Evolutionary conservation across 2,797 vertebrate genomes (phyloP).

Genomic region (Malacoraja senta): DNA sequence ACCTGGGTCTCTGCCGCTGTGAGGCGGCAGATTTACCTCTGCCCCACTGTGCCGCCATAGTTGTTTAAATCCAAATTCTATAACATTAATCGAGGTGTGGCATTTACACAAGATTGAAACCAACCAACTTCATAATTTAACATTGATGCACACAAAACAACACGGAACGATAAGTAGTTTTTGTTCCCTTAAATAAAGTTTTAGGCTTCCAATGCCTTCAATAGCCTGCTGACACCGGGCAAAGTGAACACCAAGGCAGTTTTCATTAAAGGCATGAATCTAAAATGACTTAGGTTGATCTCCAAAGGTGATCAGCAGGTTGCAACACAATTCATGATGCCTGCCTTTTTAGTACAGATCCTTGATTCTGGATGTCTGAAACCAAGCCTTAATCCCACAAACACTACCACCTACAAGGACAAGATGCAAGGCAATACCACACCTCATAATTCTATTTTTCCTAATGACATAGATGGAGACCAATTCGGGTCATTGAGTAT

Average conservation of each 20-base stretch:
- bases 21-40: too few species aligned
- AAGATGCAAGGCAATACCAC: too few species aligned
- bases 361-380: background rate
- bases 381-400: too few species aligned
- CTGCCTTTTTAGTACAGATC: background rate
- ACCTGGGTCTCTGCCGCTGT: too few species aligned
- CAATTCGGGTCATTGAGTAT: too few species aligned
- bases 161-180: background rate
- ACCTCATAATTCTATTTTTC: too few species aligned
- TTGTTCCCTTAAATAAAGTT: background rate
- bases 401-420: too few species aligned
- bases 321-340: background rate
- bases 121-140: background rate
- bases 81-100: background rate
- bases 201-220: background rate
- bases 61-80: background rate
- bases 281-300: background rate
- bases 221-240: background rate
- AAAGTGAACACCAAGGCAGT: background rate
- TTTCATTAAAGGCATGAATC: background rate
- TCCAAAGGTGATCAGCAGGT: background rate
- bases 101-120: background rate
- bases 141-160: background rate
- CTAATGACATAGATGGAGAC: too few species aligned
- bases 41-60: too few species aligned